phyloP scores from a whole-genome alignment of 23 tunicate species.

The Styela clava region DNA sequence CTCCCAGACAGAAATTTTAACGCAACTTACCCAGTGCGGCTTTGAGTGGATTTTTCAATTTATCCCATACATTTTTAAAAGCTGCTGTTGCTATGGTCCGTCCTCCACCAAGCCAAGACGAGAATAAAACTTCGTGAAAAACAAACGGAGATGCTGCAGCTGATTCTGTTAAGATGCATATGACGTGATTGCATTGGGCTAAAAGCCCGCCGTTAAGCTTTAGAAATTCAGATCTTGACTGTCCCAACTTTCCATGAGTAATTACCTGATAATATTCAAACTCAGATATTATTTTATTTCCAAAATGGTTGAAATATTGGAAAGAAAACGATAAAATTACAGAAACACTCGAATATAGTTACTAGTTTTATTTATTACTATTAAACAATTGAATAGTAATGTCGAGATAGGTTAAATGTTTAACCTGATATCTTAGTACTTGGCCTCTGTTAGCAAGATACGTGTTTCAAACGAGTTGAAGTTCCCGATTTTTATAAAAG shows the following conservation, averaged over 20 bases:
- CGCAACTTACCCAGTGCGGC: constrained; percentile 51
- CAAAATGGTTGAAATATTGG: too few relatives aligned
- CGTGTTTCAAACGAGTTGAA: too few relatives aligned
- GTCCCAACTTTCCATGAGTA: constrained; percentile 65
- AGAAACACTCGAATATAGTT: too few relatives aligned
- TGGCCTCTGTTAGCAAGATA: too few relatives aligned
- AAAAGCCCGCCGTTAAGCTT: constrained; percentile 42
- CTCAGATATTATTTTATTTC: too few relatives aligned
- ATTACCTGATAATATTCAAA: constrained; percentile 51
- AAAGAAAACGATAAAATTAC: too few relatives aligned
- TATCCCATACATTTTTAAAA: constrained; percentile 58
- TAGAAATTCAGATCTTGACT: constrained; percentile 61
- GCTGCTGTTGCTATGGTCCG: constrained; percentile 46
- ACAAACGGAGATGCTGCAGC: constrained; percentile 71
- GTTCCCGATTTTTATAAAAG: too few relatives aligned
- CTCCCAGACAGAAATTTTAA: too few relatives aligned
- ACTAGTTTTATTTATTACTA: too few relatives aligned
- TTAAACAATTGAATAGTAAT: too few relatives aligned
- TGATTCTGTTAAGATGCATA: constrained; percentile 55
- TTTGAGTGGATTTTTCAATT: constrained; percentile 54
- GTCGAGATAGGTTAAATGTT: too few relatives aligned
- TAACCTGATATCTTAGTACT: too few relatives aligned
- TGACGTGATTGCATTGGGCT: constrained; percentile 54
- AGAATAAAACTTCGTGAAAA: constrained; percentile 57
- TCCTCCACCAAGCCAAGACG: constrained; percentile 57